Conservation (phyloP, 2,113 vertebrate genomes). For the Paracanthobrama guichenoti region DNA sequence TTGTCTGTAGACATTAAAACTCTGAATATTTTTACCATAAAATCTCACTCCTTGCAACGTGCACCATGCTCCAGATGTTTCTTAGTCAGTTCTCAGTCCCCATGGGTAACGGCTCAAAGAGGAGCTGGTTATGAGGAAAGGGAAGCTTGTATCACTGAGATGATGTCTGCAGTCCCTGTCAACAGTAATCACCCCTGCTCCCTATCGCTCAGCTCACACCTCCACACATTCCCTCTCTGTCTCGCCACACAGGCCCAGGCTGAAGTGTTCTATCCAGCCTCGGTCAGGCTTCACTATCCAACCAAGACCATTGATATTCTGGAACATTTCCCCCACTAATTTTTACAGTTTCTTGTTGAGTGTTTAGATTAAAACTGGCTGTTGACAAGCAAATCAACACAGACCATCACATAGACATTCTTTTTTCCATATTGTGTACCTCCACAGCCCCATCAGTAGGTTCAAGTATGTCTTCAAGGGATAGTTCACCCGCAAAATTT, state of each 20-base stretch:
- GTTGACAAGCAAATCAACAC: neutral
- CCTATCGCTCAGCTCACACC: slow-evolving; percentile 79
- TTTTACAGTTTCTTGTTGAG: neutral
- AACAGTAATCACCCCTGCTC: slow-evolving; percentile 70
- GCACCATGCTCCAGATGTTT: slow-evolving; percentile 66
- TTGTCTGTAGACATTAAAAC: neutral
- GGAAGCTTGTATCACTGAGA: slow-evolving; percentile 42
- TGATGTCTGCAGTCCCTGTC: slow-evolving; percentile 66
- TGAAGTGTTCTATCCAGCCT: slow-evolving; percentile 63
- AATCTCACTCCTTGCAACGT: slow-evolving; percentile 2
- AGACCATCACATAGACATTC: neutral
- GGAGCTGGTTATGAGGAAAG: slow-evolving; percentile 38
- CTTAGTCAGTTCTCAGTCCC: slow-evolving; percentile 59
- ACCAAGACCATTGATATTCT: neutral
- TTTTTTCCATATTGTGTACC: no score
- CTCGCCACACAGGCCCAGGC: slow-evolving; percentile 48
- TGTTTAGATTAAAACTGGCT: neutral
- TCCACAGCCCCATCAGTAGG: neutral
- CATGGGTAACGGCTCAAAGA: slow-evolving; percentile 35
- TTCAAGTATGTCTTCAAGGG: neutral
- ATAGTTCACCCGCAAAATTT: no score
- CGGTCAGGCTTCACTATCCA: neutral
- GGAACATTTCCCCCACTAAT: neutral
- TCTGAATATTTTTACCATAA: neutral
- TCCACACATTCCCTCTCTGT: slow-evolving; percentile 55